Conservation (phyloP, 2,797 vertebrate species). For the Enteromius mattozi region DNA sequence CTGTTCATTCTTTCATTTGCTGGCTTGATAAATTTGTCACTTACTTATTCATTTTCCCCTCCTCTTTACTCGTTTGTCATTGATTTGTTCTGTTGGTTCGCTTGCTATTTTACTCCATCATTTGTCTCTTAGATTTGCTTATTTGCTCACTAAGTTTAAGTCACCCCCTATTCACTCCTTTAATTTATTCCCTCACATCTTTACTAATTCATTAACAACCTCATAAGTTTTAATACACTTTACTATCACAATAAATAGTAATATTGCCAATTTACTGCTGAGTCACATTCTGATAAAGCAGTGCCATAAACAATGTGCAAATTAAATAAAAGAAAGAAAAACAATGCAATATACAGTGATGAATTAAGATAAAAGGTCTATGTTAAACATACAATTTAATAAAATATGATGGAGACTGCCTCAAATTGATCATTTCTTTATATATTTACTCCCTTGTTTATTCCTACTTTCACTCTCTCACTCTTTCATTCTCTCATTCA, state of each 20-base stretch:
- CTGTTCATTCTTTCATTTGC: neutral
- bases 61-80: neutral
- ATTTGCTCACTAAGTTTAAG: neutral
- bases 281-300: neutral
- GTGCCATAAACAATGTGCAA: neutral
- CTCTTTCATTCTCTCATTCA: constrained; percentile 17
- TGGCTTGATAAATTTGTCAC: neutral
- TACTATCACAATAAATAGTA: neutral
- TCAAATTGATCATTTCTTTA: neutral
- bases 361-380: too few relatives aligned
- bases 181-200: neutral
- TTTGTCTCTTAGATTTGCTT: neutral
- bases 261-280: neutral
- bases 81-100: neutral
- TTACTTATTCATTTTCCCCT: neutral
- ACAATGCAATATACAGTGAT: neutral
- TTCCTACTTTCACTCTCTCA: constrained; percentile 28
- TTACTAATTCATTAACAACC: neutral
- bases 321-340: neutral
- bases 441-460: neutral
- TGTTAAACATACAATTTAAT: neutral
- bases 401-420: neutral
- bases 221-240: neutral
- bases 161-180: neutral
- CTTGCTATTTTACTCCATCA: neutral